These are phyloP conservation scores for Acanthosepion pharaonis DNA, from an alignment of 2,888 invertebrate species.

Conservation along the genomic window DNA sequence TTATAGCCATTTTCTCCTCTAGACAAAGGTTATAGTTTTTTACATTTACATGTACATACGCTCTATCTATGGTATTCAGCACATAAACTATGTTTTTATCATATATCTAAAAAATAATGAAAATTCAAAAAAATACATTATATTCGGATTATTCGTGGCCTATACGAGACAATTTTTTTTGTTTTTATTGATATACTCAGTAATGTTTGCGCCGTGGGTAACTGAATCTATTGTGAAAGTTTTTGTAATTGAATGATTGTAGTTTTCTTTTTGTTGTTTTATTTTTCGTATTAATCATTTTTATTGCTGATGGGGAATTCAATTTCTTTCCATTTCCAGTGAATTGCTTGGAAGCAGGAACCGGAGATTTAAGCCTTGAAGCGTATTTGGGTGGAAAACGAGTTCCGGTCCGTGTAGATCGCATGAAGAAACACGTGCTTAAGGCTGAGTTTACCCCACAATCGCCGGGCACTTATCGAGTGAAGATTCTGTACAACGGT, in stretches of 20 bases:
- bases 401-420: slow-evolving; percentile 83
- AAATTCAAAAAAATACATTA: background rate
- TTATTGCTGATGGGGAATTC: background rate
- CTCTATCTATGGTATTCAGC: too few species aligned
- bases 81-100: too few species aligned
- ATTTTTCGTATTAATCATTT: background rate
- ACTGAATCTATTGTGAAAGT: too few species aligned
- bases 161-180: background rate
- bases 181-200: background rate
- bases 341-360: slow-evolving; percentile 89
- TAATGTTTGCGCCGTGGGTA: too few species aligned
- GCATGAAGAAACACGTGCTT: slow-evolving; percentile 56
- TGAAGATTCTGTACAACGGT: slow-evolving; percentile 72
- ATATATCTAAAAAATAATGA: background rate
- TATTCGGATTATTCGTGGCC: background rate
- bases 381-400: slow-evolving; percentile 86
- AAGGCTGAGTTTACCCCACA: slow-evolving; percentile 87
- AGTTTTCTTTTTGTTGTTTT: too few species aligned
- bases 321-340: slow-evolving; percentile 78
- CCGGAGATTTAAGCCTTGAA: slow-evolving; percentile 89
- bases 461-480: slow-evolving; percentile 85
- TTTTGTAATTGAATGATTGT: too few species aligned
- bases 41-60: background rate
- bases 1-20: too few species aligned
- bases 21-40: too few species aligned